Base-by-base conservation (phyloP, 2,797 vertebrate species). In the Acanthis flammea region DNA sequence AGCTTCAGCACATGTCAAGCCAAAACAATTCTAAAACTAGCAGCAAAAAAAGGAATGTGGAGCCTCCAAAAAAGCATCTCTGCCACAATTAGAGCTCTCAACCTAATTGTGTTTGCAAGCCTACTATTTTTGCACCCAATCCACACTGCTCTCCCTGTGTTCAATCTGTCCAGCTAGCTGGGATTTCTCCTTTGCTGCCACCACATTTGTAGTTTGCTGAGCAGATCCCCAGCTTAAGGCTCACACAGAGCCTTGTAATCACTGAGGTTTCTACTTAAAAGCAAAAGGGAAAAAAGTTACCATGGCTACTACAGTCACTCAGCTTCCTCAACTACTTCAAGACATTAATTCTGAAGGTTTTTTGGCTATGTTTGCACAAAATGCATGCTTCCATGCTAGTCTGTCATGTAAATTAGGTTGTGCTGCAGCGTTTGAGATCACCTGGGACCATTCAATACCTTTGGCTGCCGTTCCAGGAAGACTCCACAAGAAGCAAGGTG, bases 81-180 rank as follows among this genome's bases (percentile, higher is more conserved):
- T 91, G 76, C n/a, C 73, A 60, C 58, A 72, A 67, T 73, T 80
- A 74, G 45, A 88, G 72, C 85, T 76, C 93, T 82, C 78, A 90
- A 19, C 60, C 35, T 86, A 79, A 90, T 14, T 82, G 58, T 62
- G 68, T 37, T 92, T 82, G 44, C 81, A 87, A 85, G 71, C 23
- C 57, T 66, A 9, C 78, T 92, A 63, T 79, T 88, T 83, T 10
- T 74, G 61, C 61, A 77, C 35, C 65, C 82, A 45, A 80, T 74
- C 14, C 68, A 77, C 57, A 31, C 50, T 24, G 45, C 44, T 82
- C 90, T 66, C 62, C 60, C 21, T 17, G 71, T 28, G 53, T 11
- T 51, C 45, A 67, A 86, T 62, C 68, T 60, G 53, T 23, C 82
- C 78, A 47, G 62, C 17, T n/a, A 30, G 7, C 28, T 41, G 39